phyloP scores from a whole-genome alignment of 2,888 invertebrate genomes.

The Perdita meconis region DNA sequence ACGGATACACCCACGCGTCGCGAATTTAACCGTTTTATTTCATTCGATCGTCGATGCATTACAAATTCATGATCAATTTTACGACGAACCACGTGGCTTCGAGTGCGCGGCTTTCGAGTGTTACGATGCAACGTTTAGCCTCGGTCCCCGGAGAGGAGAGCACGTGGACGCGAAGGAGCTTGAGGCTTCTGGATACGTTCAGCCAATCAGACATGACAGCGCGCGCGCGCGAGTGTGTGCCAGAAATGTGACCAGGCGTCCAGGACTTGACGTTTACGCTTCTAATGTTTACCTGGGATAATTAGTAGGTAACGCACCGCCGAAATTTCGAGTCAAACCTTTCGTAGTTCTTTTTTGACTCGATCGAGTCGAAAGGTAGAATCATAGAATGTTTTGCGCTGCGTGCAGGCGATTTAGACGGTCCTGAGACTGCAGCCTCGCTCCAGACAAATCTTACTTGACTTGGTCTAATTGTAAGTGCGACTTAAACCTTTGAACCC shows the following conservation, averaged over 20 bases:
- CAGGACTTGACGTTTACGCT: constrained; percentile 5
- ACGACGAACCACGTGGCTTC: constrained; percentile 2
- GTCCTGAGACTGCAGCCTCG: too few relatives aligned
- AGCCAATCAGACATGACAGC: constrained; percentile 18
- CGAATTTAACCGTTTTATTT: constrained; percentile 38
- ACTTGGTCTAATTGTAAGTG: too few relatives aligned
- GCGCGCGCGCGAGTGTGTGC: constrained; percentile 27
- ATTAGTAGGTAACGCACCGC: constrained; percentile 15
- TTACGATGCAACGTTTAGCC: constrained; percentile 20
- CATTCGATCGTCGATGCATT: constrained; percentile 3
- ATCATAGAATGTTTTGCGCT: too few relatives aligned
- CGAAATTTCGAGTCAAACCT: not conserved
- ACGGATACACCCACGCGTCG: constrained; percentile 63
- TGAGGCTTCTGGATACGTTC: constrained; percentile 32
- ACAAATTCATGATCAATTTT: constrained; percentile 30
- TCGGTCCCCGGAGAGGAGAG: constrained; percentile 1
- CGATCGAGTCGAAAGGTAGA: not conserved
- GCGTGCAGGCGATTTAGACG: too few relatives aligned
- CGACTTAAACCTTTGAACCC: too few relatives aligned
- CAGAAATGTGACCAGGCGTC: constrained; percentile 13
- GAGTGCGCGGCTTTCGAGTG: constrained; percentile 50
- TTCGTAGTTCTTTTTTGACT: not conserved
- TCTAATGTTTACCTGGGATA: constrained; percentile 4
- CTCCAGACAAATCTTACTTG: too few relatives aligned
- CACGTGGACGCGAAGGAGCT: constrained; percentile 51